Evolutionary conservation across 2,888 invertebrate species (phyloP), one percentile per base, ranked within the genome.

Genomic region (Eurois occulta): DNA sequence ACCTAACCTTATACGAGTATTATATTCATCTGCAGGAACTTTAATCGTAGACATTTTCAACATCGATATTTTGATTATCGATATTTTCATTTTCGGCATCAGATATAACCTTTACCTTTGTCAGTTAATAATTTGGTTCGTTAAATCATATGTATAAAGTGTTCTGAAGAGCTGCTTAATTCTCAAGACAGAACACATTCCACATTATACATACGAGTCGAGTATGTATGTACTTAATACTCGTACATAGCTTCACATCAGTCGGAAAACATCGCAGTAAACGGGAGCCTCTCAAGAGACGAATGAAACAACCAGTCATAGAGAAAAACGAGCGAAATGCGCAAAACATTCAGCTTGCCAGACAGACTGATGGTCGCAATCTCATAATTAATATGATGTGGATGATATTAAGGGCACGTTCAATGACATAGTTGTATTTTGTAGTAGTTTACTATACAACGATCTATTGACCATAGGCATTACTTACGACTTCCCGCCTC

Each of bases 231-330:
- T 43, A 66, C 83, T 66, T 65, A 60, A 78, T 52, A n/a, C n/a
- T n/a, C n/a, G n/a, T n/a, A 38, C 32, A 83, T 70, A n/a, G 43
- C 35, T 24, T 28, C 35, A 46, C 66, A 55, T 78, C 60, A 62
- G 41, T 38, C 21, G 32, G 58, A 64, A 46, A 48, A 55, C 62
- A 83, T 77, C 13, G 10, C 10, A 21, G 21, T 66, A 32, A 69
- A 32, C 41, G 58, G 58, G 48, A 80, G 52, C n/a, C 41, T 70
- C 78, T 69, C 66, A n/a, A 32, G 83, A 66, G 69, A 78, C 13
- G 13, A 28, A 21, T 52, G 58, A 43, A 70, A 69, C 35, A 77
- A 69, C 35, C 68, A 77, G 43, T 32, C n/a, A 35, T 60, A 55
- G 21, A 66, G 65, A 38, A 60, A 70, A 70, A 70, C 21, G 35